phyloP scores from a whole-genome alignment of 2,113 vertebrate genomes.

The Benitochromis conjunctus region DNA sequence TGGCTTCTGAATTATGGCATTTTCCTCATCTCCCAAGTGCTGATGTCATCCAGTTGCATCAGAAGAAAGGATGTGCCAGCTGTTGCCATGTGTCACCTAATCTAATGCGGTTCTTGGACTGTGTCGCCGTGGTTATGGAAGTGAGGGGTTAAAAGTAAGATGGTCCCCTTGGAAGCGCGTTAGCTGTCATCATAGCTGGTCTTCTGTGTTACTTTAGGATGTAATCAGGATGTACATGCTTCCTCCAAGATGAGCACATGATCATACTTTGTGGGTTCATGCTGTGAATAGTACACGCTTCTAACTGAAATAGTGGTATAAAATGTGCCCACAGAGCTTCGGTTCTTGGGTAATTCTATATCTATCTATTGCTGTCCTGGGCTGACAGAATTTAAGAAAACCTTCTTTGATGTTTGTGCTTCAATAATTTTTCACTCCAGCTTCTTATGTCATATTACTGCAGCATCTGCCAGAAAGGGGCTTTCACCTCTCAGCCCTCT shows the following conservation, averaged over 20 bases:
- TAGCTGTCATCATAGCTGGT: neutral
- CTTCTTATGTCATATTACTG: slow-evolving; percentile 20
- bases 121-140: slow-evolving; percentile 9
- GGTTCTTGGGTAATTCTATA: neutral
- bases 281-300: neutral
- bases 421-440: slow-evolving; percentile 16
- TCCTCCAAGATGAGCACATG: neutral
- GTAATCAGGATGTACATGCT: neutral
- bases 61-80: neutral
- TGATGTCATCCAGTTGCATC: neutral
- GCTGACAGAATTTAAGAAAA: slow-evolving; percentile 2
- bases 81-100: slow-evolving; percentile 20
- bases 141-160: slow-evolving; percentile 25
- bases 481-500: slow-evolving; percentile 18
- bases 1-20: neutral
- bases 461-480: slow-evolving; percentile 15
- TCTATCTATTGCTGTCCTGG: neutral
- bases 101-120: neutral
- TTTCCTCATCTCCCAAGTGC: neutral
- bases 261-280: neutral
- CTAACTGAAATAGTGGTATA: neutral
- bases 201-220: neutral
- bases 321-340: neutral
- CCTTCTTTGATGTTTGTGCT: slow-evolving; percentile 9
- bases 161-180: slow-evolving; percentile 7